These are phyloP conservation scores for Tipula helvola DNA, from an alignment of 2,888 invertebrate species.

Conservation along the genomic window DNA sequence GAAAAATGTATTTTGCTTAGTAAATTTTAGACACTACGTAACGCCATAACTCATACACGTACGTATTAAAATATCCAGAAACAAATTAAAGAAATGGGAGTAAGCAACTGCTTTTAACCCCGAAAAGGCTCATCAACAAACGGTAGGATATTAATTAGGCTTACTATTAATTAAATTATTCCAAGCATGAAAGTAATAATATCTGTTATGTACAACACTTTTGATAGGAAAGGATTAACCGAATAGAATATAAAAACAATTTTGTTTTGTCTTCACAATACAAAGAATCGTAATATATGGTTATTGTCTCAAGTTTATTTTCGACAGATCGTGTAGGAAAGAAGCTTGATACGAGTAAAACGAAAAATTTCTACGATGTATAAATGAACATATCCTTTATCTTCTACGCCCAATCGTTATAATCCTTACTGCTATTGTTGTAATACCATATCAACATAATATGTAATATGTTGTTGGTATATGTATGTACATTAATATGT, in stretches of 20 bases:
- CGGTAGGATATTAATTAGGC: neutral
- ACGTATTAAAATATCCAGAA: too few relatives aligned
- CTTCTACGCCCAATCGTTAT: neutral
- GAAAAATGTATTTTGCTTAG: neutral
- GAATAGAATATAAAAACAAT: too few relatives aligned
- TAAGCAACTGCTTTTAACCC: too few relatives aligned
- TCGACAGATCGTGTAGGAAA: neutral
- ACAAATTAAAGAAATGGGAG: too few relatives aligned
- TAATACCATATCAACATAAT: neutral
- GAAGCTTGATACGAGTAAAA: neutral
- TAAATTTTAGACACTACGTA: too few relatives aligned
- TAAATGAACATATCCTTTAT: neutral
- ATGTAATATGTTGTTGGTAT: neutral
- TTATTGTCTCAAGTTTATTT: neutral
- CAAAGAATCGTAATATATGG: neutral
- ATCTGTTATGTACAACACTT: neutral
- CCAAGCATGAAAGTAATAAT: neutral
- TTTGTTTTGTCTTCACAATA: neutral
- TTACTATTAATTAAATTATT: neutral
- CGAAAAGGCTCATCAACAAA: too few relatives aligned
- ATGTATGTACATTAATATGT: neutral
- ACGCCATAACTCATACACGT: too few relatives aligned
- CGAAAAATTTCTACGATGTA: neutral
- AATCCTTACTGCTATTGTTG: neutral
- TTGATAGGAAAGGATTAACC: neutral